Percentiles rank a stretch among this genome's conserved stretches.
Evolutionary conservation across 2,888 invertebrate genomes (phyloP).

Genomic region (Trilocha varians): DNA sequence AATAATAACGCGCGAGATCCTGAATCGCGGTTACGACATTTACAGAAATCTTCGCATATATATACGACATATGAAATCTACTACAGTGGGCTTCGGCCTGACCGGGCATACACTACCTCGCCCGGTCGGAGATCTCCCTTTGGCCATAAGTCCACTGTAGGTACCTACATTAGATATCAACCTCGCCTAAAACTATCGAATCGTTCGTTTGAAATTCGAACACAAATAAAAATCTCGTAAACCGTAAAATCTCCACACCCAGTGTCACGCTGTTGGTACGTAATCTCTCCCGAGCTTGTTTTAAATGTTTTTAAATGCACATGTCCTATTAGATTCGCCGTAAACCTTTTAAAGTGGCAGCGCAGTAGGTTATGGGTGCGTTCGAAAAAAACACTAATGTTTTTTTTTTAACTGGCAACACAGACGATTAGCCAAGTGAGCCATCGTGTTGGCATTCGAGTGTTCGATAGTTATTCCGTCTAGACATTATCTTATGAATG

Average conservation of each 20-base stretch:
- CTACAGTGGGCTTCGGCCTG: no score
- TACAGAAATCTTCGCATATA: no score
- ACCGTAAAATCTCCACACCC: conserved; percentile 30
- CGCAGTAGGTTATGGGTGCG: conserved; percentile 49
- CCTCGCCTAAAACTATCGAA: background rate
- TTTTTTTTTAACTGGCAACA: conserved; percentile 44
- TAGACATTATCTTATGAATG: conserved; percentile 63
- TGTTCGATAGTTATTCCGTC: conserved; percentile 66
- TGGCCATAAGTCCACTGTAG: no score
- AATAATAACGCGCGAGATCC: no score
- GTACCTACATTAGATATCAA: no score
- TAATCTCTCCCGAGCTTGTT: conserved; percentile 46
- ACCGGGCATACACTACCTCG: no score
- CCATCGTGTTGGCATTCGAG: conserved; percentile 66
- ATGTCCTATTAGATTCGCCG: conserved; percentile 60
- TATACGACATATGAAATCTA: no score
- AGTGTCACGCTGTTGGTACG: conserved; percentile 10
- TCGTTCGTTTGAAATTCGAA: background rate
- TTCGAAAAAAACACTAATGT: conserved; percentile 37
- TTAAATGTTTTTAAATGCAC: conserved; percentile 45
- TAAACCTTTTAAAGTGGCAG: conserved; percentile 50
- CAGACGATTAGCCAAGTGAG: conserved; percentile 68
- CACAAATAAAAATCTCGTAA: conserved; percentile 2
- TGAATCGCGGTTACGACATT: no score
- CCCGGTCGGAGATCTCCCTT: no score